Conservation (phyloP, 2,797 vertebrate species). For the Silurus lanzhouensis region DNA sequence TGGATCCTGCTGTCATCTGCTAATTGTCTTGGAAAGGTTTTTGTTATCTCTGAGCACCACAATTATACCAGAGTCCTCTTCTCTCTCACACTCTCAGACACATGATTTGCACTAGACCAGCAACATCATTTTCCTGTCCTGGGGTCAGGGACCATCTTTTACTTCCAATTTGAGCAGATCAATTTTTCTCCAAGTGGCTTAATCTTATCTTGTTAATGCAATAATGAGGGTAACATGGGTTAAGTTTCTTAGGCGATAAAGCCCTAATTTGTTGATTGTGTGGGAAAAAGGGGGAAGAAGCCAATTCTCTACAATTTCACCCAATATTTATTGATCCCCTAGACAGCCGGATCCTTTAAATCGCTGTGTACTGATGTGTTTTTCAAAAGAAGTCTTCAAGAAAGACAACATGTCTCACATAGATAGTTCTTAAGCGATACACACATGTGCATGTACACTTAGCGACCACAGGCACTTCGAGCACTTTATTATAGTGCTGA, state of each 20-base stretch:
- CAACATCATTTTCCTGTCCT: constrained; percentile 49
- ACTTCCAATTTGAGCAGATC: constrained; percentile 55
- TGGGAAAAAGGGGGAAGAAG: constrained; percentile 16
- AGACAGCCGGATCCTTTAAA: constrained; percentile 28
- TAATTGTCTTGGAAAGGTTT: constrained; percentile 55
- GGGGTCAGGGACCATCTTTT: constrained; percentile 55
- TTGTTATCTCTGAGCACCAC: constrained; percentile 49
- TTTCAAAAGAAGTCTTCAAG: constrained; percentile 15
- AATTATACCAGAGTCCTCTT: constrained; percentile 30
- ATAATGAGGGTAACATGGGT: constrained; percentile 56
- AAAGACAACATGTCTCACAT: constrained; percentile 6
- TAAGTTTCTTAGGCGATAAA: constrained; percentile 52
- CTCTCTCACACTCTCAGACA: neutral
- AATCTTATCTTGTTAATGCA: constrained; percentile 59
- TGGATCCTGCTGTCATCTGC: constrained; percentile 40
- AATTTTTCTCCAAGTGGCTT: constrained; percentile 56
- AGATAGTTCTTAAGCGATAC: neutral
- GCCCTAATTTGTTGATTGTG: constrained; percentile 48
- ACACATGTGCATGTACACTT: constrained; percentile 21
- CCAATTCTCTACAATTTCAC: constrained; percentile 38
- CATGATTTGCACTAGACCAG: constrained; percentile 39
- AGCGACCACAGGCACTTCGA: neutral
- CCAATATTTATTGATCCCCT: constrained; percentile 53
- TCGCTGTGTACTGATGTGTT: constrained; percentile 8
- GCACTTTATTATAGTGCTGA: constrained; percentile 8